Evolutionary conservation across 2,888 invertebrate species (phyloP).

Genomic region (Campopleginae sp.): DNA sequence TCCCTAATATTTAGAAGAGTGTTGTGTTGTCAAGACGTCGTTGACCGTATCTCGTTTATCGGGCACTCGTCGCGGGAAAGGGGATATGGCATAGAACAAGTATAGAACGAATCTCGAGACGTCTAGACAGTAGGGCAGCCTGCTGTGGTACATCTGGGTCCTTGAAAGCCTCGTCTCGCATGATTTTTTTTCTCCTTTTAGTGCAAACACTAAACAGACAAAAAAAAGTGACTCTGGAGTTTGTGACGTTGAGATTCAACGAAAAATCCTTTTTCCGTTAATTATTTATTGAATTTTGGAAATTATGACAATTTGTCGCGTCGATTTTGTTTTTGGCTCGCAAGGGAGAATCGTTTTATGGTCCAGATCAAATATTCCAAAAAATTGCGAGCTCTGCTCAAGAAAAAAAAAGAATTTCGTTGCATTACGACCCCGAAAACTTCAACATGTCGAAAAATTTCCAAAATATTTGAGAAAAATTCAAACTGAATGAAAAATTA

Average conservation of each 20-base stretch:
- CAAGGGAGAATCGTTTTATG: no score
- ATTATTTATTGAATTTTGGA: no score
- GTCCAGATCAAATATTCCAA: no score
- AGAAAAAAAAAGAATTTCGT: no score
- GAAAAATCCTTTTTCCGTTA: no score
- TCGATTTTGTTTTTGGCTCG: no score
- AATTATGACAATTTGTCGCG: no score
- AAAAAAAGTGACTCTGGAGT: neutral
- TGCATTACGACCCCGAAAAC: no score
- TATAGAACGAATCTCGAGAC: conserved; percentile 58
- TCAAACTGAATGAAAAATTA: neutral
- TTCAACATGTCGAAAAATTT: no score
- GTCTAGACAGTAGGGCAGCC: conserved; percentile 60
- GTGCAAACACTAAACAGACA: neutral
- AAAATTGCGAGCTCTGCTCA: no score
- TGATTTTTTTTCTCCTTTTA: conserved; percentile 17
- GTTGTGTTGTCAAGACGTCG: conserved; percentile 12
- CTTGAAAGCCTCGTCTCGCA: conserved; percentile 27
- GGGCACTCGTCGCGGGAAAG: conserved; percentile 27
- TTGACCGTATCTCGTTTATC: conserved; percentile 56
- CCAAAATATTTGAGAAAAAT: no score
- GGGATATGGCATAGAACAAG: neutral
- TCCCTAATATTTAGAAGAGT: conserved; percentile 7
- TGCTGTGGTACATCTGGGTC: conserved; percentile 51
- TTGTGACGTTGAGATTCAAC: no score